Evolutionary conservation across 92 coral and sea anemone species (phyloP), one percentile per base, ranked within the genome.

Genomic region (Muricea muricata): DNA sequence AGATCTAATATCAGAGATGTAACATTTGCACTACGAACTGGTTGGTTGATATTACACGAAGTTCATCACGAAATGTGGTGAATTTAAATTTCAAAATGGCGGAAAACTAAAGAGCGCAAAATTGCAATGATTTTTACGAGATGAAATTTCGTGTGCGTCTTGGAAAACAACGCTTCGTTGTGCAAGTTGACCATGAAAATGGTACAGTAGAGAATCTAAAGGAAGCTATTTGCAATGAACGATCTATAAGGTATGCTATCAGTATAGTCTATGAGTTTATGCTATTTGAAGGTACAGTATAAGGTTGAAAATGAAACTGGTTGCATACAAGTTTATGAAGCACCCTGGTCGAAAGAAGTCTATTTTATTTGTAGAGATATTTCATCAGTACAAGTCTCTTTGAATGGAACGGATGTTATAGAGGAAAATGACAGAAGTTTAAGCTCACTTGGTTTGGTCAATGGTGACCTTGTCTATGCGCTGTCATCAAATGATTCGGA

Each of bases 61-160:
- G 70, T 63, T 28, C 12, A 0, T 30, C 4, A 4, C 6, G 31
- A 26, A 10, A 0, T 32, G 1, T 10, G 30, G 12, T 28, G 15
- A 48, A 48, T 11, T 12, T 12, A 18, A 5, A 58, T 18, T 6
- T 63, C 70, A 63, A 63, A 63, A 63, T 63, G 70, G 70, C 37
- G 70, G 60, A 30, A 28, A 8, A 1, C 4, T 18, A 26, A 63
- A 28, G 70, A 63, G 70, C 15, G 68, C 7, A 60, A 60, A 60
- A 25, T 32, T 13, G 37, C 4, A 26, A 63, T 7, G 61, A 7
- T 54, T 4, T 28, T 28, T 50, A 47, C 10, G 9, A 33, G 7
- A 78, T 78, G 83, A 78, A 78, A 39, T 39, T 78, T 56, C 83
- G 83, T 55, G 71, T 78, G 0, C 83, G 83, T 10, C 24, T 56